These are phyloP conservation scores for Leptocoma aspasia DNA, from an alignment of 2,113 vertebrate species.

Conservation along the genomic window DNA sequence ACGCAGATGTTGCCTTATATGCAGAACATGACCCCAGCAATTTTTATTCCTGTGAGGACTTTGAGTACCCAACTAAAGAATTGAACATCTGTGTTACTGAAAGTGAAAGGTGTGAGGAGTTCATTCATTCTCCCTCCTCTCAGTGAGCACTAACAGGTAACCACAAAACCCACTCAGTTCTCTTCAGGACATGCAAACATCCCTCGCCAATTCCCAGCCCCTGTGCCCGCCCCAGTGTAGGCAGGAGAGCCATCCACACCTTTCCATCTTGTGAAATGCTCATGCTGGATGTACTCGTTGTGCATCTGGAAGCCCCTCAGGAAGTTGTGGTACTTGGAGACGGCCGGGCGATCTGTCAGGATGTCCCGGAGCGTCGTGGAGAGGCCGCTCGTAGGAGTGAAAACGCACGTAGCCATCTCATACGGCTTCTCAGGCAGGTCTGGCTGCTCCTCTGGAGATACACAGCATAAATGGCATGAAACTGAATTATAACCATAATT, in stretches of 20 bases:
- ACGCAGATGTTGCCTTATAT: not conserved
- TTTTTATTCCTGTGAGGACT: not conserved
- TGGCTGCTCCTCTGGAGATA: constrained; percentile 65
- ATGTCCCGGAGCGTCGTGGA: constrained; percentile 64
- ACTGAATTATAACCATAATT: not conserved
- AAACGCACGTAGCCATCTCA: constrained; percentile 68
- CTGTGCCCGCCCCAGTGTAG: fast-evolving
- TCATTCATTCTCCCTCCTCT: not conserved
- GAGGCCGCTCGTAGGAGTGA: constrained; percentile 62
- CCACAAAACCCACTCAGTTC: not conserved
- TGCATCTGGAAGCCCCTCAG: constrained; percentile 76
- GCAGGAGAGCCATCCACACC: constrained; percentile 32
- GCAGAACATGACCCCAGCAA: not conserved
- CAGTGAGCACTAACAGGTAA: not conserved
- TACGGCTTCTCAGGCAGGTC: constrained; percentile 69
- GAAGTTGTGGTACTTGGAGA: constrained; percentile 78
- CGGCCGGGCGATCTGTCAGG: constrained; percentile 68
- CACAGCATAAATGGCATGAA: not conserved
- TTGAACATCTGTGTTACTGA: not conserved
- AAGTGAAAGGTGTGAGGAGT: not conserved
- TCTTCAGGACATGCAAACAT: fast-evolving
- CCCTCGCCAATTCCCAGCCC: not conserved
- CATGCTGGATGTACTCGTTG: constrained; percentile 63
- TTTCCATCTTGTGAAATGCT: constrained; percentile 74
- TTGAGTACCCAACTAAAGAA: not conserved